phyloP scores from a whole-genome alignment of 2,797 vertebrate species.

The Sebastes vulpes region DNA sequence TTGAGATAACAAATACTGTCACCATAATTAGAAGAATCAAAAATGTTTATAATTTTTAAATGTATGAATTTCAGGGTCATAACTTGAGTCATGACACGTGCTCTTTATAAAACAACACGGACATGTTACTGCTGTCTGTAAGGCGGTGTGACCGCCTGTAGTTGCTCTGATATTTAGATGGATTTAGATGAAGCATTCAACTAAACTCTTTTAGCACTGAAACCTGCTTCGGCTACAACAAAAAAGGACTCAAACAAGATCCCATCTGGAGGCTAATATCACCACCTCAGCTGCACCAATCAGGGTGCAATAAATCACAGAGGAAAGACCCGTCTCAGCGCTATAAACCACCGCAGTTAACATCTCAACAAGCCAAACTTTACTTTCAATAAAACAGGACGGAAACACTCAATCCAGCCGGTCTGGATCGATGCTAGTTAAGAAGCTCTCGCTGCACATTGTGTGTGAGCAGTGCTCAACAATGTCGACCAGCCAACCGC shows the following conservation, averaged over 20 bases:
- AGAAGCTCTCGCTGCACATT: neutral
- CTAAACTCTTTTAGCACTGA: fast-evolving
- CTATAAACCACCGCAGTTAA: neutral
- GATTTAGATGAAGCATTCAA: neutral
- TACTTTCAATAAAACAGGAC: neutral
- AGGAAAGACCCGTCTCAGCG: neutral
- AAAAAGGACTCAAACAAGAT: neutral
- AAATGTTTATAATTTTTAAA: neutral
- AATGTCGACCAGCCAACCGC: neutral
- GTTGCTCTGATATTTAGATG: neutral
- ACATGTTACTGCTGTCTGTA: neutral
- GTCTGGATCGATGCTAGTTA: neutral
- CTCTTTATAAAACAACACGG: neutral
- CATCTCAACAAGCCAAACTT: neutral
- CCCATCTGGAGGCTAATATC: neutral
- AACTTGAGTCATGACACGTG: neutral
- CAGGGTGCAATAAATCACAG: neutral
- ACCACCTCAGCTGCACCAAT: neutral
- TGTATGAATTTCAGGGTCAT: neutral
- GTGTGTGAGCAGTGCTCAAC: constrained; percentile 7
- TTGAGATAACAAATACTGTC: neutral
- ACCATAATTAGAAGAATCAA: neutral
- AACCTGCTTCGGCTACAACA: neutral
- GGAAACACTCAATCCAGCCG: neutral
- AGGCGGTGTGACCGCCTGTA: neutral